These are phyloP conservation scores for Indicator indicator DNA, from an alignment of 2,113 vertebrate genomes.

Conservation along the genomic window DNA sequence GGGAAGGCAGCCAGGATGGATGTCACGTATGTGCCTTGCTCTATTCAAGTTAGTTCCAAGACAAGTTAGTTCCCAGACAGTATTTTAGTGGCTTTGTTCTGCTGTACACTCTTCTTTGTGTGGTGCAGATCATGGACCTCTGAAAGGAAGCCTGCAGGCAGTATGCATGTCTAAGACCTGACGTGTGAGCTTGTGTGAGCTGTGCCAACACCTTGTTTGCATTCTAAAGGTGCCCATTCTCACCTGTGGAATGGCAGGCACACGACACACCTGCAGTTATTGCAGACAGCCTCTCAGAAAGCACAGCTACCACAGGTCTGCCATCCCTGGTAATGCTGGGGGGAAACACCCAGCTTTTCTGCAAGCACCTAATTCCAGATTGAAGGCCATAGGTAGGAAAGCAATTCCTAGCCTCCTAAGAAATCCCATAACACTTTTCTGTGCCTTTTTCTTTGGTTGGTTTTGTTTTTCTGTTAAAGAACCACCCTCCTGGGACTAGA, in stretches of 20 bases:
- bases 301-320: background rate
- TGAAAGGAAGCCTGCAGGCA: background rate
- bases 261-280: background rate
- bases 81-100: background rate
- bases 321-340: background rate
- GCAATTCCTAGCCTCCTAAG: background rate
- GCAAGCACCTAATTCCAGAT: background rate
- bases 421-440: background rate
- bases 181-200: fast-evolving
- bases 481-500: background rate
- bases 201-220: background rate
- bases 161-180: background rate
- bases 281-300: background rate
- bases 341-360: background rate
- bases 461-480: background rate
- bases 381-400: background rate
- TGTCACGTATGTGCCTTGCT: fast-evolving
- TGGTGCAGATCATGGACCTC: background rate
- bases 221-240: background rate
- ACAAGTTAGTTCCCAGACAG: background rate
- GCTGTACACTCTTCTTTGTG: background rate
- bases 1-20: background rate
- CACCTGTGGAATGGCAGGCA: background rate
- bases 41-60: background rate
- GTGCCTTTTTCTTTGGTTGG: background rate